Evolutionary conservation across 2,888 invertebrate species (phyloP), one percentile per base, ranked within the genome.

Genomic region (Athalia circularis): DNA sequence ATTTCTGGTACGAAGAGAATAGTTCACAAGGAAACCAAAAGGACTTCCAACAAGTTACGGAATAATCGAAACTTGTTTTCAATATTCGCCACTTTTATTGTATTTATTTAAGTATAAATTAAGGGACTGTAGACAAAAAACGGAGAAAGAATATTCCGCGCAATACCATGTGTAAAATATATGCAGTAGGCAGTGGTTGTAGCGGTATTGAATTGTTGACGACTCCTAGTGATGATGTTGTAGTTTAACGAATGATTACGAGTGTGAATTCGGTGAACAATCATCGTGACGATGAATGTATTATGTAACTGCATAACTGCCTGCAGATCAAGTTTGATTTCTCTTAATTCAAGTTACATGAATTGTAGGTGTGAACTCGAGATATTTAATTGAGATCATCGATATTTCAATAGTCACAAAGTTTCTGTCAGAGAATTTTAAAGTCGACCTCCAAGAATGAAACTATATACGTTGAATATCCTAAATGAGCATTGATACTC

Each of bases 111-210:
- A 29, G 2, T 29, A 29, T 29, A 29, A 29, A 29, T 29, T 29
- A 29, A 2, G 29, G 29, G 29, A 29, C 29, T 29, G 29, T 29
- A 29, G 29, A 29, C 29, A 2, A 29, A 29, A 29, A 29, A 29
- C 29, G 29, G 29, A 29, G 29, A 29, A 29, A 29, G 29, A 29
- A 29, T 29, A 29, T 29, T 29, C 29, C 1, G 29, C 29, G 29
- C 29, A 29, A 29, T 29, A 29, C 29, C 7, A 43, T 48, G 48
- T 15, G 15, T 65, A 13, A 48, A 62, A 43, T 11, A 61, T 50
- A 43, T 48, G 9, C 8, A 75, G 48, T 13, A 15, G 62, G 62
- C 48, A 75, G 65, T 65, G 48, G 48, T 47, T 67, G 15, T 67
- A 67, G 50, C 29, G n/a, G 8, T 67, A 67, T n/a, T 8, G 3